Evolutionary conservation across 2,113 vertebrate genomes (phyloP), one percentile per base, ranked within the genome.

Genomic region (Cisticola juncidis): DNA sequence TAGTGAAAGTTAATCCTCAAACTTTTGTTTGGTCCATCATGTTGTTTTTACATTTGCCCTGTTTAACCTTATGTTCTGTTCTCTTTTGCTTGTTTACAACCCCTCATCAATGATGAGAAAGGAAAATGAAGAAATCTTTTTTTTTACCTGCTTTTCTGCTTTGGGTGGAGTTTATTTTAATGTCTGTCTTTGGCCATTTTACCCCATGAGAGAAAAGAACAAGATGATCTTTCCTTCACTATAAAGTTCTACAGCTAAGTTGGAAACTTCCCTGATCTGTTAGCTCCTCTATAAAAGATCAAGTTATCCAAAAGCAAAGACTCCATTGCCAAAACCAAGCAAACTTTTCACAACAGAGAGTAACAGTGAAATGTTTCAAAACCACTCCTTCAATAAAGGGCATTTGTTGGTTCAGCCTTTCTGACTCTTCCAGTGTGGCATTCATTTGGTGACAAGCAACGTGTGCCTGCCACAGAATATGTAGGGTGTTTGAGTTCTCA

Each of bases 131-230:
- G 22, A 8, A 69, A 47, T 71, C 1, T 54, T 87, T 73, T 33
- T 9, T 33, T 36, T 81, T 47, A 31, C 4, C 11, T 66, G 26
- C 5, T 58, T 71, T 85, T 76, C 48, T 79, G 25, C 33, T 28
- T 60, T 66, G 28, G 3, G 13, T 50, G 53, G 18, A 12, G 5
- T 4, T 0, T 6, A 15, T 66, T 58, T 64, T 18, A 6, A 7
- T 33, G 13, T 28, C 11, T 87, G 42, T 86, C 33, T 70, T 61
- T 19, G 12, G 6, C 12, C 12, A 13, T 64, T 83, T 88, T 56
- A 47, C 14, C 9, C 14, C 9, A 5, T 3, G 2, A 35, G 35
- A 69, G 14, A 22, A 54, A 77, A 33, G 15, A 85, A 44, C 1
- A 4, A 78, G 57, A 51, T 4, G 2, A 77, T 65, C 35, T 90